phyloP scores from a whole-genome alignment of 2,888 invertebrate genomes.

The Furcula furcula region DNA sequence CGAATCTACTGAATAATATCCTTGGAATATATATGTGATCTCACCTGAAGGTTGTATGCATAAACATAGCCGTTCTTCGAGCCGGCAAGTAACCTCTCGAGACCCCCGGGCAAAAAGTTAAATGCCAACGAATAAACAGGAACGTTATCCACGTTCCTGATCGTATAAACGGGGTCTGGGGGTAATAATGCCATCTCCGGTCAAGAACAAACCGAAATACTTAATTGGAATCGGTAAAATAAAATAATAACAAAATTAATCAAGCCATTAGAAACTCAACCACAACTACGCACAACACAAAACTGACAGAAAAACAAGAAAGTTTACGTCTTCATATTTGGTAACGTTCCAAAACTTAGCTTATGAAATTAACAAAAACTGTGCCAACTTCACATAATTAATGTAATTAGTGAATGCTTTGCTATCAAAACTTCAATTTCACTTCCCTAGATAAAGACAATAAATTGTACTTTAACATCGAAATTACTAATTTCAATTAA shows the following conservation, averaged over 20 bases:
- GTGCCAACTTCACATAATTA: too few species aligned
- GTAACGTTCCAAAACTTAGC: constrained; percentile 17
- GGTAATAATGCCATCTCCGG: constrained; percentile 87
- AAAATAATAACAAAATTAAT: constrained; percentile 73
- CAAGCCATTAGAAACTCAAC: constrained; percentile 78
- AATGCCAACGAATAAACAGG: constrained; percentile 88
- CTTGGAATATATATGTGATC: constrained; percentile 47
- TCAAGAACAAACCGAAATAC: constrained; percentile 76
- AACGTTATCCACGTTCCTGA: constrained; percentile 86
- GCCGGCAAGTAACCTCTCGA: constrained; percentile 86
- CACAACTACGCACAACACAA: constrained; percentile 81
- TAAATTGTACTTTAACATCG: too few species aligned
- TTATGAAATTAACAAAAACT: too few species aligned
- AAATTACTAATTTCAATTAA: too few species aligned
- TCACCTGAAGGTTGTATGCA: constrained; percentile 90
- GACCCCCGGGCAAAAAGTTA: constrained; percentile 80
- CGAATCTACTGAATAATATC: constrained; percentile 36
- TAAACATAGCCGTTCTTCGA: constrained; percentile 88
- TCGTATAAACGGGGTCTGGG: constrained; percentile 88
- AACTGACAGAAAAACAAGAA: constrained; percentile 77
- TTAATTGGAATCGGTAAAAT: constrained; percentile 63
- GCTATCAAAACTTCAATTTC: too few species aligned
- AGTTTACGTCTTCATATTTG: constrained; percentile 29
- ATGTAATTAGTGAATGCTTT: too few species aligned
- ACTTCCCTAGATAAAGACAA: too few species aligned